Evolutionary conservation across 1,140 invertebrate genomes (phyloP), one percentile per base, ranked within the genome.

Genomic region (Tyrophagus putrescentiae): DNA sequence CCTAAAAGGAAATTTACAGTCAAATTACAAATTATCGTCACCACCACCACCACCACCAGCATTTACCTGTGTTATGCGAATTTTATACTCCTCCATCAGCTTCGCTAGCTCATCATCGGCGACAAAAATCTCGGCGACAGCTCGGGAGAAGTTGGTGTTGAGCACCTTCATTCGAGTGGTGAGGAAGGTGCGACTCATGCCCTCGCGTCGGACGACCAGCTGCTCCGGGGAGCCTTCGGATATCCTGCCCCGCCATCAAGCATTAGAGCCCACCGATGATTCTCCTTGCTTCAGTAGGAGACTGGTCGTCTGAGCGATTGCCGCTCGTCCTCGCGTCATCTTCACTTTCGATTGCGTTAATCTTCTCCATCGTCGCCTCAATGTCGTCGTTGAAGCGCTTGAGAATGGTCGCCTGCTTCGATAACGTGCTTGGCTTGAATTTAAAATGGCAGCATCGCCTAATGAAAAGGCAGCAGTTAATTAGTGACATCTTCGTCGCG

Each of bases 101-200:
- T 59, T 33, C 1, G n/a, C 29, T 23, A 60, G 31, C 3, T 32
- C 4, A 33, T 32, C 53, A 39, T 36, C 29, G 5, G 57, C 28
- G 28, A 60, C n/a, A 16, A 58, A 58, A 23, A 60, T 41, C n/a
- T 60, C 59, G 13, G 59, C 23, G 11, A 60, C 41, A 18, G 33
- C 34, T 18, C 39, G 28, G 16, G 32, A 16, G 18, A 54, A 60
- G 29, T 29, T 31, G 9, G n/a, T 60, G 27, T 60, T 60, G 16
- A 60, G 44, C 16, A 60, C 34, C n/a, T 13, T 60, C 50, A 53
- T 50, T 59, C 59, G n/a, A 32, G 23, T 58, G n/a, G 57, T 59
- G 16, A 59, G 31, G 31, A 59, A 54, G n/a, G 52, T 34, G 32
- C 39, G 11, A 2, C 25, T 13, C 2, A 54, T 2, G 1, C 52